A percentile compares a stretch with the other conserved stretches of the same genome.
Conservation (phyloP, 1,140 invertebrate genomes). For the Drosophila nannoptera region DNA sequence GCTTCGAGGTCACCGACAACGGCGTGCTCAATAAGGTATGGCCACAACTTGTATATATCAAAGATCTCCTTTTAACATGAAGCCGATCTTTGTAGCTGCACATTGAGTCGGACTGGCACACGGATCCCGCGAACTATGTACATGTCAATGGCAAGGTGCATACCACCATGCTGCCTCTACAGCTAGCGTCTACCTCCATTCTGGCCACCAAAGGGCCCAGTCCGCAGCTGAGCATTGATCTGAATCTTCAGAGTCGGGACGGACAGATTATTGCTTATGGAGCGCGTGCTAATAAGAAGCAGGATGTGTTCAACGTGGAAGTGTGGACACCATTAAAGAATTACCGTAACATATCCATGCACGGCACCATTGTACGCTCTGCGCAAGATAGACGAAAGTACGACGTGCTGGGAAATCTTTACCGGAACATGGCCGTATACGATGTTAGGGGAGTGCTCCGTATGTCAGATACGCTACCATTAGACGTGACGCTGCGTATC, state of each 20-base stretch:
- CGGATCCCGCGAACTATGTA: conserved; percentile 37
- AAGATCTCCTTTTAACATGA: not conserved
- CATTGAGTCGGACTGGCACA: conserved; percentile 65
- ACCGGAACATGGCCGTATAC: conserved; percentile 70
- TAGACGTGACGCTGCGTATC: conserved; percentile 51
- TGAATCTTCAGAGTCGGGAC: conserved; percentile 54
- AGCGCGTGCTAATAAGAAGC: conserved; percentile 54
- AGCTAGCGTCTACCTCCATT: conserved; percentile 54
- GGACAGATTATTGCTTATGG: conserved; percentile 60
- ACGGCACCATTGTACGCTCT: conserved; percentile 51
- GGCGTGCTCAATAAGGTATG: conserved; percentile 58
- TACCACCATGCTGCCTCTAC: conserved; percentile 69
- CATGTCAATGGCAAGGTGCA: conserved; percentile 61
- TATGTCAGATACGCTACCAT: conserved; percentile 46
- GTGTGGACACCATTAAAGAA: conserved; percentile 70
- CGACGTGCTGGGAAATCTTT: conserved; percentile 60
- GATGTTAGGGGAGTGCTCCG: conserved; percentile 56
- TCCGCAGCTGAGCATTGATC: conserved; percentile 63
- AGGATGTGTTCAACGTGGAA: conserved; percentile 71
- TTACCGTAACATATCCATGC: conserved; percentile 72
- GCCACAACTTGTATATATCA: not conserved
- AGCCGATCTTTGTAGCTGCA: conserved; percentile 40
- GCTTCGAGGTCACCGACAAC: conserved; percentile 80
- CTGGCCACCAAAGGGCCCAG: conserved; percentile 43
- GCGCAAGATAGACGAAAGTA: conserved; percentile 45